A percentile compares a stretch with the other conserved stretches of the same genome.
Conservation (phyloP, 2,888 invertebrate genomes). For the Lumbricus terrestris region DNA sequence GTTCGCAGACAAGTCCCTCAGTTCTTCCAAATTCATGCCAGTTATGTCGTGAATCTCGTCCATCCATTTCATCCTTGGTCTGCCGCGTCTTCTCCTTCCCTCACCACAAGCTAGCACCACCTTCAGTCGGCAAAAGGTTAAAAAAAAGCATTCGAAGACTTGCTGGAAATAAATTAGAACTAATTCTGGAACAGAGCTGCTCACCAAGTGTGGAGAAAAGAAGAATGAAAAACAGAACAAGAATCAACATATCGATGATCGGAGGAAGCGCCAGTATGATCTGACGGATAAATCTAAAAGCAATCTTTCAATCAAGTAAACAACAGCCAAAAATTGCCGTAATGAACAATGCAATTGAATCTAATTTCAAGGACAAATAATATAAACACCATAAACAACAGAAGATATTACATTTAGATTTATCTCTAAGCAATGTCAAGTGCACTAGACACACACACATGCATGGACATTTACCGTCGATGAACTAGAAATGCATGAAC, state of each 20-base stretch:
- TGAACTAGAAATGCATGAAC: too few relatives aligned
- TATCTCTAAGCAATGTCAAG: background rate
- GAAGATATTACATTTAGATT: too few relatives aligned
- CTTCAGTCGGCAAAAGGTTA: too few relatives aligned
- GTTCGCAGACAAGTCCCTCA: too few relatives aligned
- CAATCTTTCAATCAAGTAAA: background rate
- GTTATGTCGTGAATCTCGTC: too few relatives aligned
- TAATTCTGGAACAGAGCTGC: slow-evolving; percentile 37
- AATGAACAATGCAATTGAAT: background rate
- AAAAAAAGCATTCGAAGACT: background rate
- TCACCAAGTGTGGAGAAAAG: slow-evolving; percentile 75
- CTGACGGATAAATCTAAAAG: slow-evolving; percentile 63
- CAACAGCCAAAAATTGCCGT: background rate
- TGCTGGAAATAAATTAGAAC: background rate
- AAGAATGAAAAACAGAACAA: slow-evolving; percentile 79
- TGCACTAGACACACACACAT: background rate
- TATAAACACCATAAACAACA: too few relatives aligned
- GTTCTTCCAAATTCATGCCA: too few relatives aligned
- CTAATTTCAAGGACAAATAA: background rate
- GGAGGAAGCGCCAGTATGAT: slow-evolving; percentile 82
- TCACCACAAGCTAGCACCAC: too few relatives aligned
- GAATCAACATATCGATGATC: slow-evolving; percentile 81
- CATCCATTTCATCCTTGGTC: too few relatives aligned
- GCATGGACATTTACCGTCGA: too few relatives aligned
- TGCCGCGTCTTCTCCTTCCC: too few relatives aligned